phyloP scores from a whole-genome alignment of 2,113 vertebrate genomes.

The Atherinomorus stipes region DNA sequence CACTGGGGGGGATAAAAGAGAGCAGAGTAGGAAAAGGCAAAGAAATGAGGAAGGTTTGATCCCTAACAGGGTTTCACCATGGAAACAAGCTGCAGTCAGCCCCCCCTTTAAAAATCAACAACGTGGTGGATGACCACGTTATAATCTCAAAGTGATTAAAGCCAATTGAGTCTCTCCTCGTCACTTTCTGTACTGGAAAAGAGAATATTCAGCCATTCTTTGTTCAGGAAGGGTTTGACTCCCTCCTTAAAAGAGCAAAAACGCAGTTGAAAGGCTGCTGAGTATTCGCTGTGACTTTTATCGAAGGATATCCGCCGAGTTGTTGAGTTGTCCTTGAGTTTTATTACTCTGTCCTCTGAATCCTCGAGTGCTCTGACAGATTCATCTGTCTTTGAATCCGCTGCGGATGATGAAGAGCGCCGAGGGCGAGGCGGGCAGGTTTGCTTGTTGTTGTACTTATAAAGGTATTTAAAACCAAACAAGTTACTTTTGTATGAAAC shows the following conservation, averaged over 20 bases:
- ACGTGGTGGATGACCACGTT: slow-evolving; percentile 24
- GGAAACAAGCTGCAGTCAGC: slow-evolving; percentile 3
- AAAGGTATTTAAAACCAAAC: slow-evolving; percentile 70
- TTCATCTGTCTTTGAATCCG: slow-evolving; percentile 44
- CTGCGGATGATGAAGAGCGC: slow-evolving; percentile 29
- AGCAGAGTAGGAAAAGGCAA: not conserved
- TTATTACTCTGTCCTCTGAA: slow-evolving; percentile 55
- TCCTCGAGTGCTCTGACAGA: slow-evolving; percentile 50
- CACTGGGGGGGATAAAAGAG: slow-evolving; percentile 12
- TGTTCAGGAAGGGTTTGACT: slow-evolving; percentile 57
- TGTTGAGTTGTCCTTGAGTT: slow-evolving; percentile 59
- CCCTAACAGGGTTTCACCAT: slow-evolving; percentile 13
- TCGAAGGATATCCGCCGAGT: slow-evolving; percentile 53
- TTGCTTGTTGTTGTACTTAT: slow-evolving; percentile 68
- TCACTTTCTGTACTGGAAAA: slow-evolving; percentile 57
- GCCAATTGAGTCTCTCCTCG: slow-evolving; percentile 45
- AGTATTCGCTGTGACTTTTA: slow-evolving; percentile 67
- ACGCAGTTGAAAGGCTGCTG: slow-evolving; percentile 45
- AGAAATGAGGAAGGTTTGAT: slow-evolving; percentile 20
- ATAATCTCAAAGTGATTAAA: slow-evolving; percentile 46
- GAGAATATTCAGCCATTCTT: slow-evolving; percentile 74
- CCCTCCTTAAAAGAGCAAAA: slow-evolving; percentile 61
- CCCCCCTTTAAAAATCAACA: slow-evolving; percentile 17
- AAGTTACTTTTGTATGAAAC: slow-evolving; percentile 69
- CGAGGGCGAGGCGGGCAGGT: slow-evolving; percentile 41